Evolutionary conservation across 2,888 invertebrate genomes (phyloP), one percentile per base, ranked within the genome.

Genomic region (Yponomeuta cagnagella): DNA sequence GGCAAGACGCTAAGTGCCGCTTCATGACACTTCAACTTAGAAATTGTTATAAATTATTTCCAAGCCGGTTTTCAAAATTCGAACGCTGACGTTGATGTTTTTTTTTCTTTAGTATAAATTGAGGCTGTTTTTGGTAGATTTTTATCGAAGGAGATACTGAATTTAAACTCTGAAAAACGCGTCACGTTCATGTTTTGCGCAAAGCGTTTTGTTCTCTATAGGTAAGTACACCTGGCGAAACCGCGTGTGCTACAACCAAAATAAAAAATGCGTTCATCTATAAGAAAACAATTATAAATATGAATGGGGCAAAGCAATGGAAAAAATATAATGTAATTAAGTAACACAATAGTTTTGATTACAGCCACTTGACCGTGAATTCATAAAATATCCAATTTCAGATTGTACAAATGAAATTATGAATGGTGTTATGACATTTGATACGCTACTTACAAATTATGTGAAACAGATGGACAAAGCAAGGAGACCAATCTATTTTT

Each of bases 351-450:
- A 58, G 52, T 68, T 48, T 68, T 68, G 4, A n/a, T 65, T 30
- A 31, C 31, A 79, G 64, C 75, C 78, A 85, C 86, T 91, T 91
- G 91, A 91, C 91, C 90, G 84, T 81, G 77, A 83, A 81, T 75
- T 72, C 71, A 74, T 70, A 79, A 80, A 80, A 77, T 88, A 85
- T 90, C 84, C 65, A n/a, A 74, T 90, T 88, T 76, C 89, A 71
- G 69, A 72, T 70, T 72, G 68, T 52, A 12, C 15, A 58, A 52
- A 58, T 31, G 71, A 74, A 80, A 80, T 78, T 81, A 82, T 86
- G 82, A 86, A 88, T 86, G 80, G 77, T 75, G 74, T 58, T 71
- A 70, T 63, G 88, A 82, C 77, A 89, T 82, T 72, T 73, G 85
- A 89, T 86, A 87, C 68, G 52, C 65, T 65, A 30, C 30, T 72